Base-by-base conservation (phyloP, 2,888 invertebrate genomes). In the Leptinotarsa rubiginosa region DNA sequence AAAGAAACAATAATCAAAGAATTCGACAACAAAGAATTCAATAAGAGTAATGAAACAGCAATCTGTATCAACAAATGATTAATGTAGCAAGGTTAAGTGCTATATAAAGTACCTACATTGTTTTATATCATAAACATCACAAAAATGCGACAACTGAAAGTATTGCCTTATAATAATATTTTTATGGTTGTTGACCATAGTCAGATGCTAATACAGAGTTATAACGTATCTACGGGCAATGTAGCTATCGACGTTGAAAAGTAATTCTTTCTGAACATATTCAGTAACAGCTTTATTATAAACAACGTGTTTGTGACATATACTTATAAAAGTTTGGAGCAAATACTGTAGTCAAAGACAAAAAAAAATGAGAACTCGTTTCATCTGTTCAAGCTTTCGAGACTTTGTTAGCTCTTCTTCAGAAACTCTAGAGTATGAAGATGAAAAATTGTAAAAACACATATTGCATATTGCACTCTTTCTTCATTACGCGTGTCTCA, bases 151-250 rank as follows among this genome's bases (percentile, higher is more conserved):
- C 47, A 54, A 64, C 68, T 54, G 56, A 47, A 65, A 73, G 56
- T 64, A 64, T 71, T 56, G 25, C 74, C 74, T 69, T 75, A 67
- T 72, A 59, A 5, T 31, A 31, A 75, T 47, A 69, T 50, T 75
- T 69, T 69, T 65, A 71, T 75, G 12, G 64, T 52, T 75, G 64
- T 71, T 52, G 20, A 56, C 74, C 65, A 71, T 71, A 71, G 25
- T 20, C 22, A 41, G 25, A 75, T 71, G 56, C 10, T 70, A 71
- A 71, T 65, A 56, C 20, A 18, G 47, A 49, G 12, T n/a, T n/a
- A 56, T 56, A 56, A 22, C 12, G 12, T 56, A 18, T 56, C 56
- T 16, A 50, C 49, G 20, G 67, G 25, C 49, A 73, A 69, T 69
- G 41, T 25, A 69, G 54, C 64, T 64, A 62, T 67, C 25, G 54